Percentiles rank a stretch among this genome's conserved stretches.
phyloP scores from a whole-genome alignment of 2,113 vertebrate species.

The Saimiri boliviensis region DNA sequence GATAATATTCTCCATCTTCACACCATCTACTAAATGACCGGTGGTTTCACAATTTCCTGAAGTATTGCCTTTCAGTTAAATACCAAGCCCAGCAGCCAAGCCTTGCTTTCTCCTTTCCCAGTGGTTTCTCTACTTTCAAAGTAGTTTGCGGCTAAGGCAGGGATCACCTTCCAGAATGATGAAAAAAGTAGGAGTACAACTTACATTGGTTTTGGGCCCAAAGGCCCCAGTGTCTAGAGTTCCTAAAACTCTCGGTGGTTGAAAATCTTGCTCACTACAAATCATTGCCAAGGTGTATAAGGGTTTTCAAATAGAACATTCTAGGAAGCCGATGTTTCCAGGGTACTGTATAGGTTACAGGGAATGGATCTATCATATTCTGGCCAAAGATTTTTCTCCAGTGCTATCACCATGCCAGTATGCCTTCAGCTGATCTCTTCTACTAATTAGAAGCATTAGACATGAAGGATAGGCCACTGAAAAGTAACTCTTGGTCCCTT shows the following conservation, averaged over 20 bases:
- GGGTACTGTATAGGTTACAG: background rate
- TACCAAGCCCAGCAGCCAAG: conserved; percentile 23
- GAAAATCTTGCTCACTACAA: conserved; percentile 25
- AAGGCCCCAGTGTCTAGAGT: conserved; percentile 31
- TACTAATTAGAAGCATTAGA: background rate
- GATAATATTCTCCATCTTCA: conserved; percentile 41
- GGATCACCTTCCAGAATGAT: conserved; percentile 62
- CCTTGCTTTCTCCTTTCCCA: conserved; percentile 43
- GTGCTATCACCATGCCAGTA: background rate
- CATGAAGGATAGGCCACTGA: background rate
- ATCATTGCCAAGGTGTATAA: conserved; percentile 52
- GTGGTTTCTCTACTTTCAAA: conserved; percentile 67
- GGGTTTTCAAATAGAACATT: conserved; percentile 59
- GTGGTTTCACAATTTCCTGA: conserved; percentile 76
- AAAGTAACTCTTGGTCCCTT: background rate
- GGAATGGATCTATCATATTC: background rate
- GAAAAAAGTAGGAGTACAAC: conserved; percentile 23
- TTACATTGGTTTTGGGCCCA: background rate
- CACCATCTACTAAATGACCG: background rate
- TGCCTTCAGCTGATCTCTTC: background rate
- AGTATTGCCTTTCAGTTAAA: conserved; percentile 56
- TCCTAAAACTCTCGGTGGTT: conserved; percentile 54
- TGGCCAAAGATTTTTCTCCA: background rate
- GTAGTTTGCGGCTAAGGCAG: conserved; percentile 49
- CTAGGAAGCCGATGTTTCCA: conserved; percentile 1